Evolutionary conservation across 2,797 vertebrate species (phyloP).

Genomic region (Steatocranus sp.): DNA sequence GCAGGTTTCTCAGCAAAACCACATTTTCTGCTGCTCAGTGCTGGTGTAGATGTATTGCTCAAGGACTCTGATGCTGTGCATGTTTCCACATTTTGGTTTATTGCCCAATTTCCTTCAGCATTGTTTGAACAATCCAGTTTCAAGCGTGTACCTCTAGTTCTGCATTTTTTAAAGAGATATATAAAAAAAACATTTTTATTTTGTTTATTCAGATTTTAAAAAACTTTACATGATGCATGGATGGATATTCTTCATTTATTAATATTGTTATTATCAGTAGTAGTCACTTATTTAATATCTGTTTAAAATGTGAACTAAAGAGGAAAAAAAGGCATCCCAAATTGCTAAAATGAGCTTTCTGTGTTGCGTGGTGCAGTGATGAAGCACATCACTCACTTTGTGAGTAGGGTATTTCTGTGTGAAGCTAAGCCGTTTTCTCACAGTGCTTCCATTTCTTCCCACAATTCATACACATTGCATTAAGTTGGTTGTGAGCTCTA

Average conservation of each 20-base stretch:
- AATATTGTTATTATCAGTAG: not conserved
- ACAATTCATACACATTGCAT: not conserved
- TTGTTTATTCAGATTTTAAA: not conserved
- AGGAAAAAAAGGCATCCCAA: not conserved
- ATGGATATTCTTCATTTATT: not conserved
- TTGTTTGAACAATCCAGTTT: not conserved
- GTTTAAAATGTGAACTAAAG: not conserved
- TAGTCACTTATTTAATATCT: not conserved
- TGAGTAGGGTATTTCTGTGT: not conserved
- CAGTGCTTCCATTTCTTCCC: not conserved
- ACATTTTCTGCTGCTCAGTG: slow-evolving; percentile 9
- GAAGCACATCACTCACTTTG: not conserved
- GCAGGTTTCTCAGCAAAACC: slow-evolving; percentile 9
- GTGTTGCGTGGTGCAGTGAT: not conserved
- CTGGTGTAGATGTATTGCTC: not conserved
- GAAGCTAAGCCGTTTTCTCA: not conserved
- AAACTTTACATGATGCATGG: not conserved
- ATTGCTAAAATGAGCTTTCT: not conserved
- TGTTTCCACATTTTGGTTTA: not conserved
- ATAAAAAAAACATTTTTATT: not conserved
- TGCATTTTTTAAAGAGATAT: not conserved
- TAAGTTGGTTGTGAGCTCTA: not conserved
- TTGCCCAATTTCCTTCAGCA: not conserved
- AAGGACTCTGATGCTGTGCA: not conserved
- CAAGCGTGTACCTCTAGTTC: not conserved